phyloP scores from a whole-genome alignment of 2,113 vertebrate genomes.

The Origma solitaria region DNA sequence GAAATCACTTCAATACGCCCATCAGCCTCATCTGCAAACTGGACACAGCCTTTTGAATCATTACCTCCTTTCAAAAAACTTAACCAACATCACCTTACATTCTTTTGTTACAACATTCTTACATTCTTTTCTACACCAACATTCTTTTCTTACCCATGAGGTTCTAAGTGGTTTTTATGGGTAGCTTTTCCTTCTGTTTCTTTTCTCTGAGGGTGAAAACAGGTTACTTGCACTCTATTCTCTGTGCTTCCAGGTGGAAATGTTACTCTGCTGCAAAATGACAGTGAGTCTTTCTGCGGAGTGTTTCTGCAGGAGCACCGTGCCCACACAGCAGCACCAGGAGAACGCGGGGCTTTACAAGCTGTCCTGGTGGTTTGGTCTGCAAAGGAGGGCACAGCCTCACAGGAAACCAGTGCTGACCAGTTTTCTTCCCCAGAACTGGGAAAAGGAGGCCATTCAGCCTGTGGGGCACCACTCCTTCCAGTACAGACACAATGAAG shows the following conservation, averaged over 20 bases:
- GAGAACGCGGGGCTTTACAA: neutral
- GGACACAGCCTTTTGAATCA: neutral
- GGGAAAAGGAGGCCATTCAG: neutral
- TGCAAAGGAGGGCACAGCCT: neutral
- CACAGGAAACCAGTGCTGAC: neutral
- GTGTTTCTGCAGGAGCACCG: neutral
- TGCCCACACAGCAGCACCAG: neutral
- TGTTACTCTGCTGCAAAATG: neutral
- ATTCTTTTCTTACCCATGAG: neutral
- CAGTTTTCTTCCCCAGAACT: neutral
- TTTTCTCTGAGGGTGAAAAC: neutral
- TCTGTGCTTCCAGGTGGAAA: neutral
- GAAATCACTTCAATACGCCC: neutral
- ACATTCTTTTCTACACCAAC: too few relatives aligned
- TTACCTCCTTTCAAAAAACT: neutral
- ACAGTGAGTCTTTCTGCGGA: neutral
- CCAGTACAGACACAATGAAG: neutral
- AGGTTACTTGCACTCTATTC: neutral
- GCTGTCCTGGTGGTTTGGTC: neutral
- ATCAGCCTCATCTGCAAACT: neutral
- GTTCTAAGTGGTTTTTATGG: neutral
- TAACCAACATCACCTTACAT: neutral
- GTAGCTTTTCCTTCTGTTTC: neutral
- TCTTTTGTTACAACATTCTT: too few relatives aligned
- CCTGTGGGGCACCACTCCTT: neutral